Conservation (phyloP, 1,140 invertebrate species). For the Tetramorium simillimum region DNA sequence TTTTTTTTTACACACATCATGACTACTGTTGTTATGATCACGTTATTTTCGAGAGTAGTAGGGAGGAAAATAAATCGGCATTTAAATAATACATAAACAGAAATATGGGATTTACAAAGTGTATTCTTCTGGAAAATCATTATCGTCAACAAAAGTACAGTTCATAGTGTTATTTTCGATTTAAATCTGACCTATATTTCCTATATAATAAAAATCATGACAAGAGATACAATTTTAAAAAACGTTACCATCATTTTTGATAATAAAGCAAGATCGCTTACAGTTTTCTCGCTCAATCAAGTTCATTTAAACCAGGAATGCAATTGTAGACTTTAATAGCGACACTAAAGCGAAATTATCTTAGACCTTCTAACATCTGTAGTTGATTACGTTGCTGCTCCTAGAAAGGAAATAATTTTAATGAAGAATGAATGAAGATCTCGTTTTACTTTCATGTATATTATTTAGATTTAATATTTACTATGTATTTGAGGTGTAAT, state of each 20-base stretch:
- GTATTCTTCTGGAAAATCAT: neutral
- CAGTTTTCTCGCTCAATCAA: conserved; percentile 23
- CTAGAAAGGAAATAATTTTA: conserved; percentile 1
- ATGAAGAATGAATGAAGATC: neutral
- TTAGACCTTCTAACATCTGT: neutral
- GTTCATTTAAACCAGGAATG: conserved; percentile 12
- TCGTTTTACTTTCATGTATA: conserved; percentile 18
- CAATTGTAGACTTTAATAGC: conserved; percentile 28
- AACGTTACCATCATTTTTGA: neutral
- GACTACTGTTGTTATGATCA: neutral
- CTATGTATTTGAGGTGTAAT: neutral
- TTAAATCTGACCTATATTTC: neutral
- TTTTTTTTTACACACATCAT: neutral
- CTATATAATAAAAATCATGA: neutral
- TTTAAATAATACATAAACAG: neutral
- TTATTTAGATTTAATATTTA: neutral
- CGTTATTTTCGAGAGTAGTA: neutral
- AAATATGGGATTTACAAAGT: conserved; percentile 4
- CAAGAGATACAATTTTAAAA: neutral
- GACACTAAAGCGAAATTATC: conserved; percentile 36
- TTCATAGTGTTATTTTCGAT: neutral
- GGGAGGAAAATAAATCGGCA: neutral
- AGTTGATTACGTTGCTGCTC: neutral
- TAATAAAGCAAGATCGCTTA: neutral
- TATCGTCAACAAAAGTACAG: neutral